Evolutionary conservation across 2,888 invertebrate species (phyloP).

Genomic region (Uloborus plumipes): DNA sequence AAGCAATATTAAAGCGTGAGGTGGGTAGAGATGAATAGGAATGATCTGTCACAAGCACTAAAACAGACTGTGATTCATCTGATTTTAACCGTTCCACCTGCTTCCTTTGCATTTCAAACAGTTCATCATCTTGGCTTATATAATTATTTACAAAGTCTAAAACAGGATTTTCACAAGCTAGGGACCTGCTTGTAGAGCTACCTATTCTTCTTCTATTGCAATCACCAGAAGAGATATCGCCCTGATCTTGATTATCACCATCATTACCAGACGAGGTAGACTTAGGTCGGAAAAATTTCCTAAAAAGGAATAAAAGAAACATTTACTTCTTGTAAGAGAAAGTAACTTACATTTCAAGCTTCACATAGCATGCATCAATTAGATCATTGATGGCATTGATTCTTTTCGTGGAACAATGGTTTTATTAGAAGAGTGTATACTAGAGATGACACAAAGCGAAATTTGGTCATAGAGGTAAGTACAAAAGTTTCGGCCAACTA

Average conservation of each 20-base stretch:
- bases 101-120: conserved; percentile 72
- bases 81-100: conserved; percentile 71
- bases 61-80: conserved; percentile 68
- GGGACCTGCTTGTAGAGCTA: conserved; percentile 33
- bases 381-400: too few relatives aligned
- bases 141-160: conserved; percentile 50
- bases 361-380: too few relatives aligned
- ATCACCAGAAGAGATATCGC: conserved; percentile 38
- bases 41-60: conserved; percentile 68
- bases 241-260: conserved; percentile 33
- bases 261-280: conserved; percentile 19
- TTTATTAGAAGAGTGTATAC: too few relatives aligned
- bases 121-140: conserved; percentile 70
- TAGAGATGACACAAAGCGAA: too few relatives aligned
- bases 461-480: too few relatives aligned
- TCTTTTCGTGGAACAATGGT: too few relatives aligned
- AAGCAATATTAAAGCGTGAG: conserved; percentile 71
- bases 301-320: conserved; percentile 79
- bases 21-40: conserved; percentile 70
- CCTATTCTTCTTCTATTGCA: conserved; percentile 34
- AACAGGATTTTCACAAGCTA: conserved; percentile 35
- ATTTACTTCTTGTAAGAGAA: too few relatives aligned
- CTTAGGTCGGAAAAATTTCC: conserved; percentile 71
- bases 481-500: too few relatives aligned
- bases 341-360: too few relatives aligned